phyloP scores from a whole-genome alignment of 2,797 vertebrate species.

The Anas flavirostris region DNA sequence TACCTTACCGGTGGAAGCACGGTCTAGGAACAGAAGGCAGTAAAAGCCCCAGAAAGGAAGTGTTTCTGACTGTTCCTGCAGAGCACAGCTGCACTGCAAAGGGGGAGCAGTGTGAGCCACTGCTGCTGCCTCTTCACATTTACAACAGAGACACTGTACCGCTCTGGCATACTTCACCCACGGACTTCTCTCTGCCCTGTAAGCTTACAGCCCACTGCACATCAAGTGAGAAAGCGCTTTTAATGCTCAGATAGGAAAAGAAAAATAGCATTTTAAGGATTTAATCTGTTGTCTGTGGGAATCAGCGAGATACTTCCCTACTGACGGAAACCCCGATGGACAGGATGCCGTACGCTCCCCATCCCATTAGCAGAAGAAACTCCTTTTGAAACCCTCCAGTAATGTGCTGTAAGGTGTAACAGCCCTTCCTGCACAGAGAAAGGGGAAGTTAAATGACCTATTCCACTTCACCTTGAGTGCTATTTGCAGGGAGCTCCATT shows the following conservation, averaged over 20 bases:
- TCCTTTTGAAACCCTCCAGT: not conserved
- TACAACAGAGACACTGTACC: not conserved
- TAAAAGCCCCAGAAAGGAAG: not conserved
- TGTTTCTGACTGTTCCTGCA: not conserved
- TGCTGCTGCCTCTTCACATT: not conserved
- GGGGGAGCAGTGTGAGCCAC: not conserved
- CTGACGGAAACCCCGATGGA: not conserved
- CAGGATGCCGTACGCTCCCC: not conserved
- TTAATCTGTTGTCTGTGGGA: not conserved
- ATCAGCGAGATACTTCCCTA: not conserved
- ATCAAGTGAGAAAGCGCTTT: not conserved
- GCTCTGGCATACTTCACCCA: conserved; percentile 37
- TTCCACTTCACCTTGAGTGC: conserved; percentile 32
- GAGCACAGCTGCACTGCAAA: not conserved
- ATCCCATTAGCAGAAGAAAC: not conserved
- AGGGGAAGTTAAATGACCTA: conserved; percentile 30
- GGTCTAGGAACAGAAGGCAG: not conserved
- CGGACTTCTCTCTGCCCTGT: not conserved
- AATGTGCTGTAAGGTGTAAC: not conserved
- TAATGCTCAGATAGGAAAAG: not conserved
- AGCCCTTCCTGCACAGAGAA: not conserved
- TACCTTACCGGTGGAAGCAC: not conserved
- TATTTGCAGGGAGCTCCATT: conserved; percentile 9
- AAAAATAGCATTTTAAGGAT: not conserved
- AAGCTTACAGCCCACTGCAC: conserved; percentile 7